These are phyloP conservation scores for Bujurquina vittata DNA, from an alignment of 2,113 vertebrate genomes.

Conservation along the genomic window DNA sequence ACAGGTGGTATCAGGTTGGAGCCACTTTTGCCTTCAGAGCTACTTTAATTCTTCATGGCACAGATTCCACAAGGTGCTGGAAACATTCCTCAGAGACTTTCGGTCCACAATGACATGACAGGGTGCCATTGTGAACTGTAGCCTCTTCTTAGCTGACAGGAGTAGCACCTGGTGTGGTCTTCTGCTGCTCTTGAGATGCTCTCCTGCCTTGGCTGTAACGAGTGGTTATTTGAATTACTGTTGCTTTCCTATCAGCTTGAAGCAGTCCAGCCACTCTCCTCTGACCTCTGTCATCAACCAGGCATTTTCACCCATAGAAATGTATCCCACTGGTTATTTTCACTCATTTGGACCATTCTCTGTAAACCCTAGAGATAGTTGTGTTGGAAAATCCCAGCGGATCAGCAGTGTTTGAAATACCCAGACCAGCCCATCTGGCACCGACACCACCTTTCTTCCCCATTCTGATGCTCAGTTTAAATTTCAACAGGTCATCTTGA, in stretches of 20 bases:
- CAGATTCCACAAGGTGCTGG: background rate
- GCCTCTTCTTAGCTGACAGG: background rate
- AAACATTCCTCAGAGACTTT: background rate
- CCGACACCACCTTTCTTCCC: background rate
- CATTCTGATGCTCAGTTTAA: background rate
- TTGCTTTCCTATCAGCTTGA: no score
- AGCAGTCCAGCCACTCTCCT: background rate
- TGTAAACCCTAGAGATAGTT: background rate
- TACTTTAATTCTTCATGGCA: background rate
- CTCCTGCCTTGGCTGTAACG: background rate
- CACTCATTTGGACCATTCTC: background rate
- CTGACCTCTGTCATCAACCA: background rate
- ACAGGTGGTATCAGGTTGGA: background rate
- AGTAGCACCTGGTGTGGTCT: background rate
- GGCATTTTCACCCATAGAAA: background rate
- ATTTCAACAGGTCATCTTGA: background rate
- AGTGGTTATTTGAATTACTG: no score
- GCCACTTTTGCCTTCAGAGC: background rate
- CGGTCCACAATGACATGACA: background rate
- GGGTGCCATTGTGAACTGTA: background rate
- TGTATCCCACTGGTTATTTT: background rate
- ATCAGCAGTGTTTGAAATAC: background rate
- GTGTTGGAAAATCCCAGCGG: background rate
- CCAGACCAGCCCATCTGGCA: background rate
- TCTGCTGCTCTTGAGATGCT: background rate